Evolutionary conservation across 2,888 invertebrate genomes (phyloP), one percentile per base, ranked within the genome.

Genomic region (Pyrrhosoma nymphula): DNA sequence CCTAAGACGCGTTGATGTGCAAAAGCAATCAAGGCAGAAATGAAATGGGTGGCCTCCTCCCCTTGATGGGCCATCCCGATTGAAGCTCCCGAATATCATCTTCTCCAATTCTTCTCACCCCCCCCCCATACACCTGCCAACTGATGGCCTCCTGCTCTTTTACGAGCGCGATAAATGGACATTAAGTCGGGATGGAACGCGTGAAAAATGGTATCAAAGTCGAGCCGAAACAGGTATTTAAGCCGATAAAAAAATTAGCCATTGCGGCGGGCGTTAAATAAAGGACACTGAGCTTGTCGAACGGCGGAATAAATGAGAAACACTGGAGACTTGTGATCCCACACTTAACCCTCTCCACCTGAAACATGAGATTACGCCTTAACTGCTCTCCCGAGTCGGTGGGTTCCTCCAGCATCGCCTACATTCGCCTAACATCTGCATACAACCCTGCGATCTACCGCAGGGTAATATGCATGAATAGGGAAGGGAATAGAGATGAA

Each of bases 151-250:
- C n/a, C 30, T 14, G 30, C 35, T 35, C 35, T 35, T 82, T 82
- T 82, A 82, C 26, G 82, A 35, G 30, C 82, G 35, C 82, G 82
- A 82, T 35, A 82, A 82, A 82, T 82, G 82, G 35, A 82, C 82
- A 82, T 82, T 35, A 82, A 82, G 82, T 16, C 35, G 26, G 47
- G 82, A 82, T 82, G 82, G 82, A 82, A 30, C 82, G 82, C 82
- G 82, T 82, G 82, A 82, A 82, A 82, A 82, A 82, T 82, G 82
- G 82, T 82, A 18, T 16, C 35, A 82, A 82, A 82, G 82, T 82
- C 82, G 82, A 82, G 35, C 82, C 82, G 82, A 82, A 82, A 82
- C 82, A 35, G 82, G 82, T 82, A 82, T 35, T 35, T 16, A 82
- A 35, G 82, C 18, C 82, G 82, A 35, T 1, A 82, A 82, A 82